A percentile compares a stretch with the other conserved stretches of the same genome.
Evolutionary conservation across 2,113 vertebrate genomes (phyloP).

Genomic region (Embiotoca jacksoni): DNA sequence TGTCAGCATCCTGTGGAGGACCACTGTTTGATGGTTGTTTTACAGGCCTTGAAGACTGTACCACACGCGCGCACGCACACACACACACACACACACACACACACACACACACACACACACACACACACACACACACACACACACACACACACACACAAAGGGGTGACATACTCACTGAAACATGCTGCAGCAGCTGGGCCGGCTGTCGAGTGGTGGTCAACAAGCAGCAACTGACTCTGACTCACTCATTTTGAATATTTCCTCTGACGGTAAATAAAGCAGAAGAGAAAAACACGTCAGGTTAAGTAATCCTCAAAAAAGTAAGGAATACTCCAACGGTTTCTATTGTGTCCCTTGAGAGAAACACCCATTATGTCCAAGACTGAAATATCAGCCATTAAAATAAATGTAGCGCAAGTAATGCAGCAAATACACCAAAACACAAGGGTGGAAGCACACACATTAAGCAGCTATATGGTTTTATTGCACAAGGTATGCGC

Average conservation of each 20-base stretch:
- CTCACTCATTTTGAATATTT: background rate
- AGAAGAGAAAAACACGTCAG: background rate
- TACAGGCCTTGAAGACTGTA: background rate
- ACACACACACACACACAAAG: background rate
- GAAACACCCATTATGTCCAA: background rate
- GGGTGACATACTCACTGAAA: background rate
- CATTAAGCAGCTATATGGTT: too few relatives aligned
- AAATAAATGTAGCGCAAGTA: background rate
- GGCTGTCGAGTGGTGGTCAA: background rate
- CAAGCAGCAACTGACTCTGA: background rate
- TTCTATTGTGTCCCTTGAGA: background rate
- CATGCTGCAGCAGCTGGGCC: background rate
- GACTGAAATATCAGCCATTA: too few relatives aligned
- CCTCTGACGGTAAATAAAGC: background rate
- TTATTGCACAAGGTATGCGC: too few relatives aligned
- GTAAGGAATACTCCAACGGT: background rate
- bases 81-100: too few relatives aligned
- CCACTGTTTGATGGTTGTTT: constrained; percentile 25
- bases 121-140: too few relatives aligned
- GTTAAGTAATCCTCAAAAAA: background rate
- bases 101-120: too few relatives aligned
- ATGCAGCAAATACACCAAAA: too few relatives aligned
- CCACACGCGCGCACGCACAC: background rate
- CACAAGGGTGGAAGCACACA: background rate
- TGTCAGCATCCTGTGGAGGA: constrained; percentile 49